Base-by-base conservation (phyloP, 1,140 invertebrate genomes). In the Drosophila guanche region DNA sequence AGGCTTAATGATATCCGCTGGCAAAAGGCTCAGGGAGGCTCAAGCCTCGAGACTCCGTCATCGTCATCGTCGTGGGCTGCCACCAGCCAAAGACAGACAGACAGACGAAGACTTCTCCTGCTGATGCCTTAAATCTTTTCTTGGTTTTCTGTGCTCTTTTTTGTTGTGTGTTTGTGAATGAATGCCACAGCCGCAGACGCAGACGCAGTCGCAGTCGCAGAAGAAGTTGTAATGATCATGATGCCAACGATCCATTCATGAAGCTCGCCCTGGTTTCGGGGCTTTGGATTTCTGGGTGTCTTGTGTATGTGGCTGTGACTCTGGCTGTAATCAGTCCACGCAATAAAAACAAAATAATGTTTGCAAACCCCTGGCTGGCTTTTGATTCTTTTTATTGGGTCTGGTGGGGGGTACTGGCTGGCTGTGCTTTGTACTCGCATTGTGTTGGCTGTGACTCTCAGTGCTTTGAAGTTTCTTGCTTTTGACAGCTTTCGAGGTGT, bases 401-500 rank as follows among this genome's bases (percentile, higher is more conserved):
- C 61, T 81, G 66, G 16, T 20, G 16, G 16, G 16, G 16, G 16
- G 16, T 20, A 20, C 16, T 62, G 70, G 83, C 66, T 67, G 51
- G 63, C 59, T 86, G 76, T 76, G 75, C 50, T 45, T 48, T 76
- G 65, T 60, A n/a, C 16, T 51, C 33, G 33, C 33, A 20, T 60
- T 72, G 67, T 76, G 66, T 71, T 75, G 74, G 58, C 70, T 73
- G 59, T 40, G 47, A 12, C 33, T 37, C 57, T 37, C 33, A 12
- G 10, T 72, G 78, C 70, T 71, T 88, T 89, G 57, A 85, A 74
- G 76, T 73, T 89, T 72, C 50, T 72, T 46, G 60, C 61, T 83
- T 90, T 90, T 90, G 88, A 90, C 88, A 90, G 83, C 75, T 90
- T 90, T 90, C 76, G 70, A 76, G 88, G 88, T 77, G 88, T 90